A percentile compares a stretch with the other conserved stretches of the same genome.
These are phyloP conservation scores for Panzeria rudis DNA, from an alignment of 2,888 invertebrate genomes.

Conservation along the genomic window DNA sequence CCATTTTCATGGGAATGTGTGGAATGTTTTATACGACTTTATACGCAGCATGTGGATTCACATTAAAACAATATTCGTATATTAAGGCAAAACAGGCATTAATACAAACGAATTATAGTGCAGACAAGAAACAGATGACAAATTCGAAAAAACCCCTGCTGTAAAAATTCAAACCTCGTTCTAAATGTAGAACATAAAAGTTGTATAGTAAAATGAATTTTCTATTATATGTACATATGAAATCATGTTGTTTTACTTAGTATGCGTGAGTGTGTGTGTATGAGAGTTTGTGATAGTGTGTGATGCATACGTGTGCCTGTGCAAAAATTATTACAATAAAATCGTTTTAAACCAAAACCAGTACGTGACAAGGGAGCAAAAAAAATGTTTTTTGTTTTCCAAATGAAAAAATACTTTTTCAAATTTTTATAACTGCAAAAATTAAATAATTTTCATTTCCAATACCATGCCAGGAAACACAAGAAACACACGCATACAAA, in stretches of 20 bases:
- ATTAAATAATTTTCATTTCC: conserved; percentile 40
- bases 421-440: conserved; percentile 22
- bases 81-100: conserved; percentile 45
- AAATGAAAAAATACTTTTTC: conserved; percentile 8
- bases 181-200: not conserved
- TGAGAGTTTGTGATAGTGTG: not conserved
- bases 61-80: conserved; percentile 62
- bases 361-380: conserved; percentile 22
- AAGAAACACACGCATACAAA: not conserved
- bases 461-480: not conserved
- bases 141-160: not conserved
- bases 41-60: conserved; percentile 4
- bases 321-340: not conserved
- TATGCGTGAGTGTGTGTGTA: not conserved
- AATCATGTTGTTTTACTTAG: not conserved
- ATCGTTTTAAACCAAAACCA: conserved; percentile 27
- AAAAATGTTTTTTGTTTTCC: not conserved
- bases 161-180: not conserved
- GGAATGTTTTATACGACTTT: not conserved
- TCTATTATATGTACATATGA: not conserved
- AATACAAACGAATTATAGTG: conserved; percentile 54
- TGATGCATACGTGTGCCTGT: not conserved
- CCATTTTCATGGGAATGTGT: conserved; percentile 32
- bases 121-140: conserved; percentile 46
- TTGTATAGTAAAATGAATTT: not conserved